Base-by-base conservation (phyloP, 2,797 vertebrate species). In the Gymnoscopelus braueri region DNA sequence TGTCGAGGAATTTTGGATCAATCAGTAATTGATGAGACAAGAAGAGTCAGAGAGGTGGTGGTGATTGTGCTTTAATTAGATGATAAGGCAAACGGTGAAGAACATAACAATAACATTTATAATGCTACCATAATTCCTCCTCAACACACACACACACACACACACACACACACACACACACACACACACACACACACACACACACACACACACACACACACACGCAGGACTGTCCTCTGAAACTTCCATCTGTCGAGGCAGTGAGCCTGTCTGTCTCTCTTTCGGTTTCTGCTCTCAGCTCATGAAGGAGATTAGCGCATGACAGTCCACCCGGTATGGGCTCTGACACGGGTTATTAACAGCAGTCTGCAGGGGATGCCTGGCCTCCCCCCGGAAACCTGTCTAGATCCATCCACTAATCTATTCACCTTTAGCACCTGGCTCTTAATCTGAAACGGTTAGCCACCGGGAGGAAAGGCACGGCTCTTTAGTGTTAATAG, bases 301-400 rank as follows among this genome's bases (percentile, higher is more conserved):
- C 15, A 71, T 24, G 32, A 24, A 67, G 59, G 69, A 39, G 71
- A 72, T 80, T 67, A 78, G 69, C 58, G 61, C 14, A 53, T 66
- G 59, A 73, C 15, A 51, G 56, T 55, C 49, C 67, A 57, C 62
- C 62, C 72, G 63, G 84, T 70, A 61, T 64, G 56, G 70, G 32
- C 47, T 63, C 59, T 71, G 60, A 71, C 49, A 55, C 53, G 48
- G 48, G 54, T 74, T 71, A 74, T 77, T 71, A 74, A 71, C 54
- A 65, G 51, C 69, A 55, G 59, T 75, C 67, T 72, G 70, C 49
- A 35, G 39, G 39, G 39, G 8, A 32, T 32, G 32, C 32, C 32
- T 32, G 5, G 32, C 32, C 15, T 67, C 62, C 65, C 61, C 51
- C 67, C 66, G 9, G 49, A 49, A 65, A 65, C 70, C 58, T 60